phyloP scores from a whole-genome alignment of 1,140 invertebrate genomes.

The Apis laboriosa region DNA sequence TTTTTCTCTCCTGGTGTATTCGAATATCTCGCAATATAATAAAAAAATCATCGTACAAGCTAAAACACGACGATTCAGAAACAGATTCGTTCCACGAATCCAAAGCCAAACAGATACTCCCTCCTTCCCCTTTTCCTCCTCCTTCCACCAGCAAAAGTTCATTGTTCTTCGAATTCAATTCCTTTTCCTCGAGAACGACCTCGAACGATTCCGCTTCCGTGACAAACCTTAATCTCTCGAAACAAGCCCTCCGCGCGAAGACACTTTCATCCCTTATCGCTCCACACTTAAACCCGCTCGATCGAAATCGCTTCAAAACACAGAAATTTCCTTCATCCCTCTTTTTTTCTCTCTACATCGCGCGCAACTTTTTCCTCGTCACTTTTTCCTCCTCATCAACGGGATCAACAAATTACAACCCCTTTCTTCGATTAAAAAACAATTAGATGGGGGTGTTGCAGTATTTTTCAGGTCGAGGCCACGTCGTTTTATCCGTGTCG shows the following conservation, averaged over 20 bases:
- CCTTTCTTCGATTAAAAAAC: not conserved
- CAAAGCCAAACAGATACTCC: not conserved
- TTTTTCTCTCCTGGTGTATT: no score
- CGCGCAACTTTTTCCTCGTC: no score
- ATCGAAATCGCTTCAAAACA: no score
- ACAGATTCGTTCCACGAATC: not conserved
- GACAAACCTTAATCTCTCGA: not conserved
- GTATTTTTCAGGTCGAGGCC: not conserved
- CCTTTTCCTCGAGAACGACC: not conserved
- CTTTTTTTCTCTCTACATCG: no score
- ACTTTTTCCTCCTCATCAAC: not conserved
- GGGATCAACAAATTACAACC: not conserved
- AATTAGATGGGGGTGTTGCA: not conserved
- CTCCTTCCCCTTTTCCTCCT: no score
- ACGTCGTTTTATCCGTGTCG: not conserved
- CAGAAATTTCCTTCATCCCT: not conserved
- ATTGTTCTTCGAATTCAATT: conserved; percentile 6
- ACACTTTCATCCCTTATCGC: not conserved
- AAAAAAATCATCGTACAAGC: no score
- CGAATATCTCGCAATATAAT: no score
- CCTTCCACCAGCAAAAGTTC: not conserved
- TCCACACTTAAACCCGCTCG: not conserved
- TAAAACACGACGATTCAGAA: not conserved
- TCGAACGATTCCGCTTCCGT: conserved; percentile 6
- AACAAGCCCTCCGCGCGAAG: not conserved